Evolutionary conservation across 2,797 vertebrate genomes (phyloP), one percentile per base, ranked within the genome.

Genomic region (Chelon auratus): DNA sequence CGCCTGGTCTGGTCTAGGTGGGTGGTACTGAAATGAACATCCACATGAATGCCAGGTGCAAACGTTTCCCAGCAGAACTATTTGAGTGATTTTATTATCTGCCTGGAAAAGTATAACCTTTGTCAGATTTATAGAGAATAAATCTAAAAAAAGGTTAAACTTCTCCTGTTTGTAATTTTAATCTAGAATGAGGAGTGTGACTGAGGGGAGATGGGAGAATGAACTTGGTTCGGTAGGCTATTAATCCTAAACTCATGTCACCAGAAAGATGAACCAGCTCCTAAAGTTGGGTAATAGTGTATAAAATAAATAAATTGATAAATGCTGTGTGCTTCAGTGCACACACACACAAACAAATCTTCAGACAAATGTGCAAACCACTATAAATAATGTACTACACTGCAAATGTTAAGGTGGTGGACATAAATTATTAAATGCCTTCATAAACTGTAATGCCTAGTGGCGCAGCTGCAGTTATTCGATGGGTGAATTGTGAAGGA

Each of bases 351-450:
- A 73, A 9, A 55, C 14, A 47, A 62, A 45, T 47, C 7, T 5
- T 56, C 39, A 48, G n/a, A 18, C n/a, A 10, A 48, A 48, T 20
- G 45, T 9, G n/a, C 11, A n/a, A 3, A 48, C 39, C 48, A 47
- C 3, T 59, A 48, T 51, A 20, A 60, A 66, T 40, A 47, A 55
- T 18, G 14, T 10, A 2, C 6, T 22, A n/a, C 42, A 40, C 20
- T 33, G 66, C 45, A 12, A 37, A 48, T 9, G 12, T 20, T 33
- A 47, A 47, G 39, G 43, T 8, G 45, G 36, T 55, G 33, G 24
- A 59, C n/a, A 51, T 65, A 37, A 53, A 69, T 78, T 52, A 63
- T 47, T 14, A 15, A 36, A 1, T 56, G 13, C 26, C 33, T 5
- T 7, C 37, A 63, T 37, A 14, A 53, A 18, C 36, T 58, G 62